Evolutionary conservation across 2,888 invertebrate species (phyloP).

Genomic region (Dryococelus australis): DNA sequence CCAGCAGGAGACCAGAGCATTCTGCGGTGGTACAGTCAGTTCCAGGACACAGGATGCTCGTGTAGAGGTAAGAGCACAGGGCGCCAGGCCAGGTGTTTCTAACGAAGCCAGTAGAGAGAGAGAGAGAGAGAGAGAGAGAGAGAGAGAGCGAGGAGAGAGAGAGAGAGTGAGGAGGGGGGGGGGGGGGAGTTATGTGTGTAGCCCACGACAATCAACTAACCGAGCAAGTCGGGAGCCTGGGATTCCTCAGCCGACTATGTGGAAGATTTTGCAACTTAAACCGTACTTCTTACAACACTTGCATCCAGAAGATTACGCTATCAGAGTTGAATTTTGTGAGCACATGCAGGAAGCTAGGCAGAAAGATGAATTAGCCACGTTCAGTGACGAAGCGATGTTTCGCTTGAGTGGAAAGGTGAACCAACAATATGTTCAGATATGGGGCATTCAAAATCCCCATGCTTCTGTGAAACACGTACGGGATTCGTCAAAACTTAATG

Average conservation of each 20-base stretch:
- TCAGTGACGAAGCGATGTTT: conserved; percentile 1
- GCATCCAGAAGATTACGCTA: background rate
- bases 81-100: too few relatives aligned
- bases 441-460: background rate
- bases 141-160: background rate
- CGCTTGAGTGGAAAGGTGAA: background rate
- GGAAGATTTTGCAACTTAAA: conserved; percentile 8
- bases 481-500: too few relatives aligned
- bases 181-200: too few relatives aligned
- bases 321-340: too few relatives aligned
- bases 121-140: background rate
- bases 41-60: background rate
- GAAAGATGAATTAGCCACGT: background rate
- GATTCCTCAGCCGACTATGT: too few relatives aligned
- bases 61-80: too few relatives aligned
- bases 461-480: background rate
- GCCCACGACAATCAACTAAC: too few relatives aligned
- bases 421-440: background rate
- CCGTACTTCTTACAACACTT: background rate
- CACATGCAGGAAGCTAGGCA: too few relatives aligned
- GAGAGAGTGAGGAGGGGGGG: background rate
- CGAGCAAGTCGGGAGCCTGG: too few relatives aligned
- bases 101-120: background rate
- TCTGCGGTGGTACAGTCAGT: background rate
- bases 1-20: background rate